Base-by-base conservation (phyloP, 2,888 invertebrate genomes). In the Drosophila suboccidentalis region DNA sequence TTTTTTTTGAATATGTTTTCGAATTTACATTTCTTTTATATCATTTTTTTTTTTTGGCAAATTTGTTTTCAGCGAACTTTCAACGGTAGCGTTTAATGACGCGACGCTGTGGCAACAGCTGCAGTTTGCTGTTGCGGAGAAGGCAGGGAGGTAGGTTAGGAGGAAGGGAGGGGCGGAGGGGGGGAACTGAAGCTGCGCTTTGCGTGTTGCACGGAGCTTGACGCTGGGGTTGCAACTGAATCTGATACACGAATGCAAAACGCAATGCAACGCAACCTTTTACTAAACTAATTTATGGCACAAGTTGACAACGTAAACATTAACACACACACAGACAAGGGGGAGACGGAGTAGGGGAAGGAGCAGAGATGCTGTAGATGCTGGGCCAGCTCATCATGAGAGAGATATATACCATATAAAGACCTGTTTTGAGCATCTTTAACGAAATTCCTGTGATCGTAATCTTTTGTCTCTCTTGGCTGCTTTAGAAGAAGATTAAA, bases 211-310 rank as follows among this genome's bases (percentile, higher is more conserved):
- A 87, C 82, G 85, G 39, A 55, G 58, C 57, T 44, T 39, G 34
- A 22, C 29, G 39, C 29, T 63, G 75, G 60, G 57, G 62, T 49
- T 59, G 67, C 66, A 63, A 63, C 67, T 59, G 76, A 62, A 80
- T 62, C 64, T 63, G 61, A 72, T 53, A 69, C 68, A 68, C 60
- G 72, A 80, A 75, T 77, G 80, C 69, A 74, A 80, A 74, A 75
- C 88, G 73, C 58, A 88, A 86, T 87, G 82, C 77, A 82, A 79
- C 77, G 87, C 79, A 83, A 80, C 84, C 87, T 88, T 89, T 87
- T 88, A 87, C 88, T 85, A 85, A 90, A 91, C 91, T 91, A 91
- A 91, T 91, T 91, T 91, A 91, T 91, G 91, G 91, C 91, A 87
- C 90, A 91, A 90, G 91, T 89, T 83, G 90, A 82, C 89, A 88